Conservation (phyloP, 2,888 invertebrate species). For the Ditylenchus weischeri region DNA sequence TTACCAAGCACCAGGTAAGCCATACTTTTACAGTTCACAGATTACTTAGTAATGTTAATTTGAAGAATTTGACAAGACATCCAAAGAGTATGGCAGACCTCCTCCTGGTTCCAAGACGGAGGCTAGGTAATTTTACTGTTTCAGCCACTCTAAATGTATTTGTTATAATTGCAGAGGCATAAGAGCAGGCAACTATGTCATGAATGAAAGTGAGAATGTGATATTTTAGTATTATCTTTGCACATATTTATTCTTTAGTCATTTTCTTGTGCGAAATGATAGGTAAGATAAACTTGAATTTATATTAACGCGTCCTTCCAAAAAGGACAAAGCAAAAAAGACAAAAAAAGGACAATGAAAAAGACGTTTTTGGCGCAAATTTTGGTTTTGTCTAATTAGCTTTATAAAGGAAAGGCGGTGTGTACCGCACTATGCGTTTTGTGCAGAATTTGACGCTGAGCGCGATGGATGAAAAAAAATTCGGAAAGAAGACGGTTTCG, state of each 20-base stretch:
- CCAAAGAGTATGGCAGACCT: slow-evolving; percentile 51
- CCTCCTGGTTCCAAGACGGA: slow-evolving; percentile 54
- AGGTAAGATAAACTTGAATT: slow-evolving; percentile 59
- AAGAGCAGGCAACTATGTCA: slow-evolving; percentile 34
- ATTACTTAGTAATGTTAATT: neutral
- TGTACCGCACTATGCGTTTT: too few species aligned
- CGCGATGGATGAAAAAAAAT: too few species aligned
- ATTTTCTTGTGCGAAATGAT: slow-evolving; percentile 83
- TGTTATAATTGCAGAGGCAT: slow-evolving; percentile 33
- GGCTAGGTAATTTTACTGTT: slow-evolving; percentile 22
- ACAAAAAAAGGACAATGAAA: too few species aligned
- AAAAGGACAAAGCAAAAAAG: too few species aligned
- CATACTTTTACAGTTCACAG: neutral
- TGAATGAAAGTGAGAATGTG: slow-evolving; percentile 13
- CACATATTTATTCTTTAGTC: slow-evolving; percentile 12
- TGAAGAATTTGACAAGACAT: slow-evolving; percentile 46
- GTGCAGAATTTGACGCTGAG: too few species aligned
- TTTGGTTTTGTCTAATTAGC: too few species aligned
- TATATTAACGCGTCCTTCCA: too few species aligned
- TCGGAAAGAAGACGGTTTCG: too few species aligned
- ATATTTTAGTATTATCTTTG: neutral
- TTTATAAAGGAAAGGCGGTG: too few species aligned
- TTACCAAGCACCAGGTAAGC: slow-evolving; percentile 45
- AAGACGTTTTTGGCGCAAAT: too few species aligned
- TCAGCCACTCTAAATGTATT: too few species aligned